Evolutionary conservation across 2,797 vertebrate genomes (phyloP).

Genomic region (Coccyzus lansbergi): DNA sequence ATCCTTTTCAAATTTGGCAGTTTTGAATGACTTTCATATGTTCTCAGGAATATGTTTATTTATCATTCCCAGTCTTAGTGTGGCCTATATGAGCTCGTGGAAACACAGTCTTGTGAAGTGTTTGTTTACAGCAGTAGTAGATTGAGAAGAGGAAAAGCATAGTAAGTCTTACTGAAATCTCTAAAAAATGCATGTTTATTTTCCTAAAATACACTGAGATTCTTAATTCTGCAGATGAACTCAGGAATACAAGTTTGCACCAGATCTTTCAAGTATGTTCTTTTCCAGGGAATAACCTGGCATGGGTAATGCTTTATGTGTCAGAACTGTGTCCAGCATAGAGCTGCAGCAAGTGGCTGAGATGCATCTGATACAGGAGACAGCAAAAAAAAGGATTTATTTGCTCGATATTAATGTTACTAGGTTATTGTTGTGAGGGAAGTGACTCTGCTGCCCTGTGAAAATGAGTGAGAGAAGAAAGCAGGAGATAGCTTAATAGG

Average conservation of each 20-base stretch:
- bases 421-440: neutral
- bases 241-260: neutral
- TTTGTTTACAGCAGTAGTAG: neutral
- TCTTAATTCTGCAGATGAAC: neutral
- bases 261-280: neutral
- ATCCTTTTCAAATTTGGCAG: neutral
- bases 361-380: neutral
- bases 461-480: neutral
- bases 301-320: neutral
- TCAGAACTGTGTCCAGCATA: neutral
- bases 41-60: neutral
- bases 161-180: neutral
- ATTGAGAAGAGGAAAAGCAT: neutral
- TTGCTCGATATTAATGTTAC: neutral
- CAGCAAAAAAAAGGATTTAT: neutral
- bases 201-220: neutral
- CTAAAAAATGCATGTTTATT: neutral
- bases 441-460: neutral
- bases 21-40: neutral
- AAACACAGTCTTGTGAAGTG: neutral
- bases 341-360: rapidly evolving
- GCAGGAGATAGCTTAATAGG: neutral
- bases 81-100: neutral
- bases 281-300: neutral
- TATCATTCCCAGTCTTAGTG: neutral